phyloP scores from a whole-genome alignment of 2,113 vertebrate genomes.

The Platysternon megacephalum region DNA sequence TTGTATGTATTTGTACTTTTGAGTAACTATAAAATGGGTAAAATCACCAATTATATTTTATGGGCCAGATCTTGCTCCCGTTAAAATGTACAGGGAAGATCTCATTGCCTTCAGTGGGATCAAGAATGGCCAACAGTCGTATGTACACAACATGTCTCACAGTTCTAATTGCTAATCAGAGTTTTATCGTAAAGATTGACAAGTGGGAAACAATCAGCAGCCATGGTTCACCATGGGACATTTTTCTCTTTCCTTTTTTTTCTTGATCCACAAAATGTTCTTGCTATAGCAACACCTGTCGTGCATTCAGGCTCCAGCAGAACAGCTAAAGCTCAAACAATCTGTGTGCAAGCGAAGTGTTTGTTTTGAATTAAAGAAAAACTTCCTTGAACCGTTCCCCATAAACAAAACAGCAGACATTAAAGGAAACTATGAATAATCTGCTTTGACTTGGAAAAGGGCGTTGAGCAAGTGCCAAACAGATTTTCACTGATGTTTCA shows the following conservation, averaged over 20 bases:
- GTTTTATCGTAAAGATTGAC: background rate
- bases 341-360: constrained; percentile 17
- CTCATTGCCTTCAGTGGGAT: background rate
- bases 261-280: constrained; percentile 19
- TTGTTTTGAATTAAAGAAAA: constrained; percentile 70
- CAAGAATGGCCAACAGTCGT: background rate
- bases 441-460: constrained; percentile 61
- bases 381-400: constrained; percentile 65
- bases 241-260: background rate
- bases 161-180: background rate
- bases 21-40: background rate
- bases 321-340: background rate
- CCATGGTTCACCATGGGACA: background rate
- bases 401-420: constrained; percentile 59
- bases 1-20: background rate
- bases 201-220: background rate
- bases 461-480: constrained; percentile 54
- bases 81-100: background rate
- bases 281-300: constrained; percentile 20
- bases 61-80: background rate
- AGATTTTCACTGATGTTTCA: constrained; percentile 56
- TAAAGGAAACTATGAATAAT: constrained; percentile 74
- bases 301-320: background rate
- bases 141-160: background rate
- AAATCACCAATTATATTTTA: background rate